Evolutionary conservation across 1,140 invertebrate genomes (phyloP).

Genomic region (Hypothenemus hampei): DNA sequence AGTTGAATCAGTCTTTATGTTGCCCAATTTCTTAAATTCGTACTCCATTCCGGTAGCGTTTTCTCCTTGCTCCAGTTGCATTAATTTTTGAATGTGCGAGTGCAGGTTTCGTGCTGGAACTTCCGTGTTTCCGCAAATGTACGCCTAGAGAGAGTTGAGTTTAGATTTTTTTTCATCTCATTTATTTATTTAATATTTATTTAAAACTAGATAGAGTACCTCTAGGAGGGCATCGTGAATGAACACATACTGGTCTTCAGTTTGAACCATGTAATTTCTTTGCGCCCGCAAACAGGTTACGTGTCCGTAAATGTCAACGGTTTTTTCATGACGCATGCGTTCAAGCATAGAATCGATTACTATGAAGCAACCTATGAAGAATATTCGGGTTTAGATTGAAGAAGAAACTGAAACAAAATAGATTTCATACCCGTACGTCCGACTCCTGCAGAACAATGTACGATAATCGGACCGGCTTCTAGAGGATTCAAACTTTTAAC

Average conservation of each 20-base stretch:
- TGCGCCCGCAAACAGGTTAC: conserved; percentile 96
- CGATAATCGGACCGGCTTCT: conserved; percentile 89
- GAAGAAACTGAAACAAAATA: not conserved
- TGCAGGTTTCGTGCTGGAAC: conserved; percentile 88
- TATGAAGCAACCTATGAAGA: conserved; percentile 75
- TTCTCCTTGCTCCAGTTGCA: conserved; percentile 74
- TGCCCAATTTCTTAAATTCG: conserved; percentile 96
- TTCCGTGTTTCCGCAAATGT: conserved; percentile 21
- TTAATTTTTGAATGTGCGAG: conserved; percentile 88
- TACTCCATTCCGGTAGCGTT: conserved; percentile 95
- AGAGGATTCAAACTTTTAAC: conserved; percentile 85
- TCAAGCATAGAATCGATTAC: conserved; percentile 98
- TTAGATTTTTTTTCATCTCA: too few relatives aligned
- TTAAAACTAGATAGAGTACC: conserved; percentile 55
- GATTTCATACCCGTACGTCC: conserved; percentile 76
- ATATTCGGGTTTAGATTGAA: not conserved
- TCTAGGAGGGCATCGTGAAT: conserved; percentile 96
- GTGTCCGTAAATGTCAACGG: conserved; percentile 98
- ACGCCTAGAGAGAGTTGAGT: conserved; percentile 9
- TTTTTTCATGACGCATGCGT: conserved; percentile 90
- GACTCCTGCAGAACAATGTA: conserved; percentile 97
- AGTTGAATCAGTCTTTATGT: conserved; percentile 90
- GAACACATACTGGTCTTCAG: conserved; percentile 99
- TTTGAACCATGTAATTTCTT: conserved; percentile 96
- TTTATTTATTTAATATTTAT: too few relatives aligned